These are phyloP conservation scores for Eupithecia subumbrata DNA, from an alignment of 2,888 invertebrate genomes.

Conservation along the genomic window DNA sequence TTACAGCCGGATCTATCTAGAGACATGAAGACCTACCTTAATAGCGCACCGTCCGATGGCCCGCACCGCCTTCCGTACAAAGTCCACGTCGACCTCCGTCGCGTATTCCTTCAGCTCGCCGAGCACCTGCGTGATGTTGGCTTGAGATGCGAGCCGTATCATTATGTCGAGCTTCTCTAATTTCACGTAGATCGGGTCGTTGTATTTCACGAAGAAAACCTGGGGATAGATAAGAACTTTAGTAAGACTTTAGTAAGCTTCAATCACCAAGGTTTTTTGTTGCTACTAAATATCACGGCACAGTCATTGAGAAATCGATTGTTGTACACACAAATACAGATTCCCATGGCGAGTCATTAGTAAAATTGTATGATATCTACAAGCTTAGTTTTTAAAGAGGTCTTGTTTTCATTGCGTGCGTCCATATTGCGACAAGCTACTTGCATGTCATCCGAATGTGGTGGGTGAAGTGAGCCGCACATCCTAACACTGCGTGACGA, in stretches of 20 bases:
- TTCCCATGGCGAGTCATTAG: too few relatives aligned
- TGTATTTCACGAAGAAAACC: conserved; percentile 99
- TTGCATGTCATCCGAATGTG: too few relatives aligned
- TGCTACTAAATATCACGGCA: too few relatives aligned
- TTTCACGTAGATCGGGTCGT: conserved; percentile 99
- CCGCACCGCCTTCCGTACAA: conserved; percentile 98
- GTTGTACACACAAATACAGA: too few relatives aligned
- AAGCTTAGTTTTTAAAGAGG: too few relatives aligned
- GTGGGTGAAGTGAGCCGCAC: too few relatives aligned
- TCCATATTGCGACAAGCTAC: too few relatives aligned
- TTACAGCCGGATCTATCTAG: not conserved
- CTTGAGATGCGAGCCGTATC: conserved; percentile 98
- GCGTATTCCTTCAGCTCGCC: conserved; percentile 99
- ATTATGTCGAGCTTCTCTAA: conserved; percentile 99
- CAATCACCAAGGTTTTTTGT: too few relatives aligned
- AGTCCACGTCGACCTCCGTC: conserved; percentile 99
- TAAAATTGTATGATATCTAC: too few relatives aligned
- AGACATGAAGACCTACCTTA: conserved; percentile 84
- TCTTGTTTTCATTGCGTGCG: too few relatives aligned
- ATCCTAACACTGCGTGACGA: too few relatives aligned
- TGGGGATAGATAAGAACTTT: conserved; percentile 44
- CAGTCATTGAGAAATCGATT: too few relatives aligned
- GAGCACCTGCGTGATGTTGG: conserved; percentile 98
- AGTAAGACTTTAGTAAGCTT: not conserved
- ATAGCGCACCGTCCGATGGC: conserved; percentile 99